These are phyloP conservation scores for Myocastor coypus DNA, from an alignment of 2,113 vertebrate genomes.

Conservation along the genomic window DNA sequence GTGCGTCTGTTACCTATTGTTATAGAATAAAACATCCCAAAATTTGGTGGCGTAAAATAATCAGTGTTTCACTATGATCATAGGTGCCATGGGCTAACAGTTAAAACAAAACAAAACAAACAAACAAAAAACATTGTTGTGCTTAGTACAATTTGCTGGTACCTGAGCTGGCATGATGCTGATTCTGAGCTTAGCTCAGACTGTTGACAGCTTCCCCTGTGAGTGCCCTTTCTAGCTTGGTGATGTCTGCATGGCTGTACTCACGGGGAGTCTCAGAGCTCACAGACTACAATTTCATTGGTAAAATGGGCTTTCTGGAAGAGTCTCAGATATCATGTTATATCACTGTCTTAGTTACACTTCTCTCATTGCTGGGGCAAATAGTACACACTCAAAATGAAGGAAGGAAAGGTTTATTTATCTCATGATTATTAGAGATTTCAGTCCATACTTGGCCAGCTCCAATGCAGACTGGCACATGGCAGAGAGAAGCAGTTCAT, in stretches of 20 bases:
- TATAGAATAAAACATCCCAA: background rate
- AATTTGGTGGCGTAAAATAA: background rate
- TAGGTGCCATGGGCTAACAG: background rate
- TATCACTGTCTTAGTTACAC: too few relatives aligned
- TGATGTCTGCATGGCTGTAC: background rate
- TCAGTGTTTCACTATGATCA: background rate
- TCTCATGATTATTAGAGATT: too few relatives aligned
- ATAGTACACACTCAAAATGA: too few relatives aligned
- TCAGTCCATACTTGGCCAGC: too few relatives aligned
- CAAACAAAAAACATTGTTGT: too few relatives aligned
- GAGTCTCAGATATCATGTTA: background rate
- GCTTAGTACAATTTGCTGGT: background rate
- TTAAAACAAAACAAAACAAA: too few relatives aligned
- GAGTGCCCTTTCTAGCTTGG: background rate
- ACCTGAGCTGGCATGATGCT: background rate
- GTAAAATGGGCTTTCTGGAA: background rate
- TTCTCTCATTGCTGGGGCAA: too few relatives aligned
- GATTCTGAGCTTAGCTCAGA: background rate
- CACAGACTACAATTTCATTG: background rate
- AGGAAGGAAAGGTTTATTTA: too few relatives aligned
- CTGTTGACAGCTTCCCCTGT: background rate
- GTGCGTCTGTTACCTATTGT: background rate
- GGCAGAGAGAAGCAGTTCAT: too few relatives aligned
- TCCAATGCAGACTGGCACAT: too few relatives aligned
- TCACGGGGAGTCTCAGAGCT: background rate